Conservation (phyloP, 2,797 vertebrate genomes). For the Sebastes vulpes region DNA sequence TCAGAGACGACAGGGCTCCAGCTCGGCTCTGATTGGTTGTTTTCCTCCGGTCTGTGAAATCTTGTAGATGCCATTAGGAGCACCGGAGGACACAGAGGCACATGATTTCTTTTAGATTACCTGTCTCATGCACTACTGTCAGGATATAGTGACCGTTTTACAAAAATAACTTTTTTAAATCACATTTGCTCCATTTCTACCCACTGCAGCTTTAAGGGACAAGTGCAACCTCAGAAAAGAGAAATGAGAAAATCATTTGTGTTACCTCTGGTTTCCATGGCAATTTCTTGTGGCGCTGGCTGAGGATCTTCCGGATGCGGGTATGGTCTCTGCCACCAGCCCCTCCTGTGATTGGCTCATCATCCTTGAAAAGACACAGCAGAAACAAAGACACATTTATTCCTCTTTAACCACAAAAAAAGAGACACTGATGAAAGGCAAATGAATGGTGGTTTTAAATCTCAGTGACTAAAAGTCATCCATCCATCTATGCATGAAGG, state of each 20-base stretch:
- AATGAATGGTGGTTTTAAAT: background rate
- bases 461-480: background rate
- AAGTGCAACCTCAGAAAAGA: background rate
- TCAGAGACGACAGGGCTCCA: too few species aligned
- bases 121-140: too few species aligned
- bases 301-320: conserved; percentile 81
- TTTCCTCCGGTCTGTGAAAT: too few species aligned
- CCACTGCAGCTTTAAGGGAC: background rate
- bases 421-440: background rate
- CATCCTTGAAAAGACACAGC: conserved; percentile 74
- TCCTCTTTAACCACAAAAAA: background rate
- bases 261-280: conserved; percentile 88
- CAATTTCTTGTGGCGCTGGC: conserved; percentile 81
- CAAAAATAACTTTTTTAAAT: too few species aligned
- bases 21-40: too few species aligned
- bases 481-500: background rate
- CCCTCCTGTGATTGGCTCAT: conserved; percentile 74
- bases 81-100: too few species aligned
- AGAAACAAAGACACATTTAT: conserved; percentile 20
- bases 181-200: too few species aligned
- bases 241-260: accelerated
- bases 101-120: too few species aligned
- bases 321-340: conserved; percentile 68
- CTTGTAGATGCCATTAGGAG: too few species aligned
- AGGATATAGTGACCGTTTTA: too few species aligned